A percentile compares a stretch with the other conserved stretches of the same genome.
These are phyloP conservation scores for Paedocypris micromegethes DNA, from an alignment of 2,797 vertebrate species.

Conservation along the genomic window DNA sequence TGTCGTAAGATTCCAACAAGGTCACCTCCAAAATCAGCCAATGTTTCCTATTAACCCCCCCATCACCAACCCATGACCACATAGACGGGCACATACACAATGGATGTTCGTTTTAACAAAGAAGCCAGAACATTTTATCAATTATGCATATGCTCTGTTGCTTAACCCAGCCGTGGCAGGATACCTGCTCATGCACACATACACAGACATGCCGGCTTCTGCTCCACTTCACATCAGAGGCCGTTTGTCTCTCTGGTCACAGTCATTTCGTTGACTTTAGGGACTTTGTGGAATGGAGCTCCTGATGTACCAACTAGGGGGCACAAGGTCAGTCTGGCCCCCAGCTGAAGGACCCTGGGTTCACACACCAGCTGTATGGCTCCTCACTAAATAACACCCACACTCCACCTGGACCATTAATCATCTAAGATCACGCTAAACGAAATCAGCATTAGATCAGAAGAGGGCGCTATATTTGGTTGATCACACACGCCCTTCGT, in stretches of 20 bases:
- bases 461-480: conserved; percentile 42
- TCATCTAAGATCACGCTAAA: conserved; percentile 9
- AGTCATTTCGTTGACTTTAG: conserved; percentile 45
- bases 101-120: conserved; percentile 53
- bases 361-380: conserved; percentile 49
- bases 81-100: conserved; percentile 60
- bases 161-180: conserved; percentile 11
- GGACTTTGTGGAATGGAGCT: conserved; percentile 34
- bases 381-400: conserved; percentile 26
- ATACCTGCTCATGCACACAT: conserved; percentile 23
- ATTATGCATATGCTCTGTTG: conserved; percentile 66
- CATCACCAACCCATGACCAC: conserved; percentile 32
- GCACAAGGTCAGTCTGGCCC: conserved; percentile 40
- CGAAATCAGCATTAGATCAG: conserved; percentile 12
- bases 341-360: conserved; percentile 53
- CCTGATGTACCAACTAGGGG: conserved; percentile 40
- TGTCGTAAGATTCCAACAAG: conserved; percentile 54
- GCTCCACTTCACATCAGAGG: conserved; percentile 40
- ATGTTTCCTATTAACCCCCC: conserved; percentile 43
- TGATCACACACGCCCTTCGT: conserved; percentile 12
- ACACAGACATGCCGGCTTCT: conserved; percentile 38
- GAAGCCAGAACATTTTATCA: conserved; percentile 61
- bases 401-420: conserved; percentile 30
- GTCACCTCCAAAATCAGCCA: conserved; percentile 51
- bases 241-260: conserved; percentile 55